Evolutionary conservation across 2,888 invertebrate genomes (phyloP), one percentile per base, ranked within the genome.

Genomic region (Tolmerus cingulatus): DNA sequence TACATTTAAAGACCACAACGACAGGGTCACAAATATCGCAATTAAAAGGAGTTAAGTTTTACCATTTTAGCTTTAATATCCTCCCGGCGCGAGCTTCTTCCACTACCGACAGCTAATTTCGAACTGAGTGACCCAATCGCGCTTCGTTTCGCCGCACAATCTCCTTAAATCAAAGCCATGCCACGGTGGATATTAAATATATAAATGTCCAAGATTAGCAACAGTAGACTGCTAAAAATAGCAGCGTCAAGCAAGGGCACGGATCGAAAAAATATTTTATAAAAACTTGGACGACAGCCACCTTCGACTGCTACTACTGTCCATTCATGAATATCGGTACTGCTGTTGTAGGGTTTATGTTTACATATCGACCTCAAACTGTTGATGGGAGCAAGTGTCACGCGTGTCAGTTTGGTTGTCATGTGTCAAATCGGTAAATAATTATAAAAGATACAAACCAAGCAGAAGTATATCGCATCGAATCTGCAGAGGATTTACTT

Each of bases 81-180:
- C 16, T 85, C 85, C 74, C 85, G 85, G 85, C 85, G 74, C 85
- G 85, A 85, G 74, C 85, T 85, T 85, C 85, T 74, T 74, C 85
- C 85, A 85, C 74, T 43, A 23, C 74, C 46, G 85, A 74, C 85
- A 74, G 85, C 74, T 23, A 85, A 74, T 85, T 85, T 85, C 85
- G 85, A 85, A 85, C 85, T 85, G 74, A 85, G 2, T 23, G 74
- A n/a, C 27, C 85, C 85, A 46, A 85, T 85, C 23, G 23, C 40
- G 34, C 37, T 66, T 79, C 27, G n/a, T 16, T 66, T 79, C 27
- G n/a, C 8, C 51, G 23, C 79, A 40, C 46, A 79, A 66, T 66
- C 27, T 19, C 9, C 66, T 19, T 66, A 66, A 23, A 66, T 66
- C 23, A 66, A 66, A 66, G 66, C 66, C 27, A 66, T 66, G 66